These are phyloP conservation scores for Sceloporus tristichus DNA, from an alignment of 2,113 vertebrate species.

Conservation along the genomic window DNA sequence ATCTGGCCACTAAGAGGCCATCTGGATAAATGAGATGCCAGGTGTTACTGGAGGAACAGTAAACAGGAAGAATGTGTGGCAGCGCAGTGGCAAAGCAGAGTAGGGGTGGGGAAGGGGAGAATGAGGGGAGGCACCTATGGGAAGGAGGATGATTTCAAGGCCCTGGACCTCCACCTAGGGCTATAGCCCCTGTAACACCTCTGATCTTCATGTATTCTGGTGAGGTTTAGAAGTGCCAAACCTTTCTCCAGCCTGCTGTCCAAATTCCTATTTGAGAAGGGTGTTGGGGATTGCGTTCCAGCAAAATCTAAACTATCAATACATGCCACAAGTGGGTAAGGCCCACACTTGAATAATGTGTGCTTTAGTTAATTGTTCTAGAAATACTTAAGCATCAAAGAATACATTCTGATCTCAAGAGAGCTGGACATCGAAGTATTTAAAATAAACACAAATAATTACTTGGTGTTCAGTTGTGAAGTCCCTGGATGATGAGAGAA, in stretches of 20 bases:
- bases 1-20: too few species aligned
- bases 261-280: neutral
- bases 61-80: too few species aligned
- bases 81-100: too few species aligned
- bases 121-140: too few species aligned
- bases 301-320: neutral
- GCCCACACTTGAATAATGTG: neutral
- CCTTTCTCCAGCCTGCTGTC: neutral
- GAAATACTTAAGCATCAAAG: neutral
- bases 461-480: neutral
- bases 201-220: neutral
- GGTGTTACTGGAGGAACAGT: too few species aligned
- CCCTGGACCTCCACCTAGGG: too few species aligned
- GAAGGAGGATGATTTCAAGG: too few species aligned
- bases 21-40: too few species aligned
- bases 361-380: neutral
- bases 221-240: neutral
- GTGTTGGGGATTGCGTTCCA: neutral
- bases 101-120: too few species aligned
- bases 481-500: neutral
- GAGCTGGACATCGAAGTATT: neutral
- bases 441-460: neutral
- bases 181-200: too few species aligned
- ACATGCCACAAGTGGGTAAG: neutral
- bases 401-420: neutral